Evolutionary conservation across 2,113 vertebrate species (phyloP).

Genomic region (Halichoeres trimaculatus): DNA sequence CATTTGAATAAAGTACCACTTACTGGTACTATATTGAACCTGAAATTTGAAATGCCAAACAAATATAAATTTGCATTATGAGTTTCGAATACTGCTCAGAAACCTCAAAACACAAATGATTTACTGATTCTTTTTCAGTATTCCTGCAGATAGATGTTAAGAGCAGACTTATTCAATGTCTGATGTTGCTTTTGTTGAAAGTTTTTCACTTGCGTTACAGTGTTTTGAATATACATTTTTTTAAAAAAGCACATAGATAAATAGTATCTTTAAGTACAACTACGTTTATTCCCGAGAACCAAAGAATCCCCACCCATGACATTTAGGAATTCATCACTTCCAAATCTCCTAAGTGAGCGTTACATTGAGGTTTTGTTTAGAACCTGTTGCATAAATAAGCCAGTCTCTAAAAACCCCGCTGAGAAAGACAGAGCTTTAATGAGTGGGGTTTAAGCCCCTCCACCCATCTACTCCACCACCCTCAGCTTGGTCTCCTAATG

Average conservation of each 20-base stretch:
- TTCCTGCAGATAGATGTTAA: background rate
- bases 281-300: conserved; percentile 24
- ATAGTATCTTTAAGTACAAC: background rate
- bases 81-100: too few species aligned
- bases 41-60: background rate
- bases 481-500: conserved; percentile 85
- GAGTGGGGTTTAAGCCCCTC: conserved; percentile 84
- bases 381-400: conserved; percentile 87
- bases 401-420: conserved; percentile 76
- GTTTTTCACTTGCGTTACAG: background rate
- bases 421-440: conserved; percentile 89
- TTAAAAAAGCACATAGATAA: background rate
- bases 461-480: conserved; percentile 67
- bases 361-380: conserved; percentile 80
- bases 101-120: too few species aligned
- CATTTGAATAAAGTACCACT: too few species aligned
- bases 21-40: background rate
- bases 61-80: background rate
- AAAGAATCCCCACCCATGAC: conserved; percentile 59
- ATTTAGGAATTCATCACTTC: conserved; percentile 78
- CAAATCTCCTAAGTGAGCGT: conserved; percentile 77
- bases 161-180: too few species aligned
- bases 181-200: too few species aligned
- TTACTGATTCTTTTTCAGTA: too few species aligned
- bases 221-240: background rate